Conservation (phyloP, 37 sponge, comb jelly and placozoan species). For the Cladorhizidae sp. region DNA sequence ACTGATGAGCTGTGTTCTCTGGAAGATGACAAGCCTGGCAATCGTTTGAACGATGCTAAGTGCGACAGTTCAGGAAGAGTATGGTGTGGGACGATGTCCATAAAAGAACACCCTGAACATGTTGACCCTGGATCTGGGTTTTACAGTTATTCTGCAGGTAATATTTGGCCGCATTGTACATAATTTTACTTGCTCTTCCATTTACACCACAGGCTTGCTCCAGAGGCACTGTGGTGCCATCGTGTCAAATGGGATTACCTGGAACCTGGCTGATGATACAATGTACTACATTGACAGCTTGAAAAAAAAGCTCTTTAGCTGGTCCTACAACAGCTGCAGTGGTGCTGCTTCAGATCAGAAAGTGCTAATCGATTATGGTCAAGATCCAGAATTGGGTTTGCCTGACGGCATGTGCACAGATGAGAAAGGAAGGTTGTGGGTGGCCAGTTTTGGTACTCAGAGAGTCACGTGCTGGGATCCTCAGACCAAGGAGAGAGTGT, state of each 20-base stretch:
- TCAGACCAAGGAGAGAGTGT: slow-evolving; percentile 23
- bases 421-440: slow-evolving; percentile 50
- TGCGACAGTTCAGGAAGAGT: slow-evolving; percentile 48
- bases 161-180: too few species aligned
- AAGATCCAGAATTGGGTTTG: slow-evolving; percentile 16
- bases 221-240: slow-evolving; percentile 1
- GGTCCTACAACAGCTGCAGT: slow-evolving; percentile 26
- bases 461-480: slow-evolving; percentile 54
- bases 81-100: slow-evolving; percentile 66
- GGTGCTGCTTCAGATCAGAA: slow-evolving; percentile 37
- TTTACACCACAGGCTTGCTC: neutral
- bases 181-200: neutral
- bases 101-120: too few species aligned
- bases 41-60: slow-evolving; percentile 67
- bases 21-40: slow-evolving; percentile 15
- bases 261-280: slow-evolving; percentile 42
- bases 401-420: slow-evolving; percentile 63
- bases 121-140: neutral
- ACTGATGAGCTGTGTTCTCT: neutral
- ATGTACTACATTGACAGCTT: slow-evolving; percentile 64
- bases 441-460: slow-evolving; percentile 20
- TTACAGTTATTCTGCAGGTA: slow-evolving; percentile 38
- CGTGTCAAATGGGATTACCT: slow-evolving; percentile 71
- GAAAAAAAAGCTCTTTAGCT: slow-evolving; percentile 31
- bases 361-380: slow-evolving; percentile 22